These are phyloP conservation scores for Collichthys lucidus DNA, from an alignment of 2,113 vertebrate genomes.

Conservation along the genomic window DNA sequence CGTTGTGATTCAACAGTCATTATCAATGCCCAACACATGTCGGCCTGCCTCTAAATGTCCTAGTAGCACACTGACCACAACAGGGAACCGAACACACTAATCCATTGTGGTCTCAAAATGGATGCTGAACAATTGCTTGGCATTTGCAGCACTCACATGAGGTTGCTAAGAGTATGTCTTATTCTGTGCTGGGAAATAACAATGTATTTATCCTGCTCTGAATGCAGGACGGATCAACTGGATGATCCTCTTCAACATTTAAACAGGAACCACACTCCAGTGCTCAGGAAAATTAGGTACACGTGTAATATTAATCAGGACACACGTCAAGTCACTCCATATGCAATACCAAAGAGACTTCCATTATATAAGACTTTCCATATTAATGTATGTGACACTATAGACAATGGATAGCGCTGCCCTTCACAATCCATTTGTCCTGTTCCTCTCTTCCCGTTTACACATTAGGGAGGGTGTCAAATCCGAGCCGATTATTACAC, in stretches of 20 bases:
- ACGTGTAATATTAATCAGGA: conserved; percentile 28
- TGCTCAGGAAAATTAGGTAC: conserved; percentile 34
- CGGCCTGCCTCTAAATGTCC: conserved; percentile 64
- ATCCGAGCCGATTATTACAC: conserved; percentile 79
- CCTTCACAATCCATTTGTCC: conserved; percentile 74
- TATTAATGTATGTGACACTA: conserved; percentile 30
- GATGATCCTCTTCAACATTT: conserved; percentile 24
- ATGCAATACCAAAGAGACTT: conserved; percentile 5
- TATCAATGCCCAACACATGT: conserved; percentile 82
- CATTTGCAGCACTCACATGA: conserved; percentile 68
- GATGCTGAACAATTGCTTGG: conserved; percentile 74
- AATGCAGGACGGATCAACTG: conserved; percentile 44
- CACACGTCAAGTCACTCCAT: conserved; percentile 12
- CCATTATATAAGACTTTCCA: conserved; percentile 18
- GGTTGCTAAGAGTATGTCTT: conserved; percentile 62
- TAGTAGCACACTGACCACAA: conserved; percentile 76
- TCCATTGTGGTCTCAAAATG: conserved; percentile 62
- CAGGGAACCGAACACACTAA: conserved; percentile 69
- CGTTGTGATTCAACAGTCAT: conserved; percentile 72
- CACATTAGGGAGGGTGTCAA: conserved; percentile 72
- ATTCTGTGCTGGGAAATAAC: conserved; percentile 54
- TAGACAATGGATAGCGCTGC: conserved; percentile 48
- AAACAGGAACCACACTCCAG: conserved; percentile 8
- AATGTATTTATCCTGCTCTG: conserved; percentile 47
- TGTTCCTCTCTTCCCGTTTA: conserved; percentile 62